These are phyloP conservation scores for Loriculus beryllinus DNA, from an alignment of 2,797 vertebrate species.

Conservation along the genomic window DNA sequence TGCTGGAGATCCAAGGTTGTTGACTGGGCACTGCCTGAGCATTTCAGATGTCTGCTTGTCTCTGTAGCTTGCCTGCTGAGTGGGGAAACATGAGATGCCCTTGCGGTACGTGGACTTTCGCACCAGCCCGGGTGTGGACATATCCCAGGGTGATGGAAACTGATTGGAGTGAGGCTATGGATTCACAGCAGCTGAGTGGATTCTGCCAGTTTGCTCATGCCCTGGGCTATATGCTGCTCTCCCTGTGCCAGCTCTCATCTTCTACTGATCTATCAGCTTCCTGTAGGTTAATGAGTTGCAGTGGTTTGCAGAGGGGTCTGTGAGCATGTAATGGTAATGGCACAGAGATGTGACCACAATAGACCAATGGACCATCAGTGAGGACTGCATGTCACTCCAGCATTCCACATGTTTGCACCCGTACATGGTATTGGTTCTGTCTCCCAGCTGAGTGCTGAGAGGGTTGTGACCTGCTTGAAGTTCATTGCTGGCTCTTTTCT, in stretches of 20 bases:
- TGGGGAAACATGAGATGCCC: background rate
- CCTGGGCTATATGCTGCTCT: background rate
- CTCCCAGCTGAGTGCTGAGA: background rate
- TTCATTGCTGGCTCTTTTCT: background rate
- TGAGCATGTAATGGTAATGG: background rate
- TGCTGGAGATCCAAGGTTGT: background rate
- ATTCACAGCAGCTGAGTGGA: background rate
- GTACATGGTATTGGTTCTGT: accelerated
- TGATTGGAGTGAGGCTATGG: background rate
- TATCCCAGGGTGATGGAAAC: background rate
- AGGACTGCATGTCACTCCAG: background rate
- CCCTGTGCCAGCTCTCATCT: background rate
- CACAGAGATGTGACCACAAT: background rate
- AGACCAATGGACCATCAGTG: background rate
- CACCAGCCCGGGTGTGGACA: background rate
- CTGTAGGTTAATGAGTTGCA: background rate
- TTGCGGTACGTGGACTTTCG: accelerated
- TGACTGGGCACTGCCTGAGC: background rate
- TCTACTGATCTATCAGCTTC: background rate
- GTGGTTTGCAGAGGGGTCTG: background rate
- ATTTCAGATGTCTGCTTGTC: accelerated
- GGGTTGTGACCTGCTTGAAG: background rate
- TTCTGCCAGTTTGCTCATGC: background rate
- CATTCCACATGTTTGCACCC: background rate
- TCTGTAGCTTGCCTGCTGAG: background rate